These are phyloP conservation scores for Calliopsis andreniformis DNA, from an alignment of 1,140 invertebrate genomes.

Conservation along the genomic window DNA sequence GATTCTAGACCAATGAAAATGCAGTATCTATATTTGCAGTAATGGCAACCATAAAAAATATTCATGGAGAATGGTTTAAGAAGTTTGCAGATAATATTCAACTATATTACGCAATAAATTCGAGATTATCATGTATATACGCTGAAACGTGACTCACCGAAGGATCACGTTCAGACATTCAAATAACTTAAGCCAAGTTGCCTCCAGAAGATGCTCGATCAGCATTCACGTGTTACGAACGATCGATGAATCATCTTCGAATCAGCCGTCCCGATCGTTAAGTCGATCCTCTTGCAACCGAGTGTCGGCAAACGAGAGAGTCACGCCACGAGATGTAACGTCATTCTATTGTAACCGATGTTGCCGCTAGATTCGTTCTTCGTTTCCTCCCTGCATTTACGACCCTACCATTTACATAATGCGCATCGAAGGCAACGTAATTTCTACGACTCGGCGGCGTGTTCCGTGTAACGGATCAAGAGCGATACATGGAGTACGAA, in stretches of 20 bases:
- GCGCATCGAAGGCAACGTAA: neutral
- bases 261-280: constrained; percentile 41
- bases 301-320: constrained; percentile 26
- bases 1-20: too few species aligned
- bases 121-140: too few species aligned
- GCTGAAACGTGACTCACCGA: neutral
- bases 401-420: constrained; percentile 12
- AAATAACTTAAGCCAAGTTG: constrained; percentile 1
- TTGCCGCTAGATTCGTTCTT: neutral
- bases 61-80: too few species aligned
- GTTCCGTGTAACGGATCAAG: neutral
- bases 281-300: constrained; percentile 38
- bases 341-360: constrained; percentile 44
- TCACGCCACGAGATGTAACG: constrained; percentile 44
- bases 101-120: too few species aligned
- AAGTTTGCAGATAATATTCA: too few species aligned
- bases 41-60: neutral
- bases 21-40: too few species aligned
- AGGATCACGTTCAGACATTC: neutral
- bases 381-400: neutral
- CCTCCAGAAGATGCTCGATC: constrained; percentile 12
- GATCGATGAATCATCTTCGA: constrained; percentile 45
- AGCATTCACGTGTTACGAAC: neutral
- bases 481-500: neutral
- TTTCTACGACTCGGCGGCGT: neutral